Evolutionary conservation across 2,113 vertebrate species (phyloP).

Genomic region (Lanius collurio): DNA sequence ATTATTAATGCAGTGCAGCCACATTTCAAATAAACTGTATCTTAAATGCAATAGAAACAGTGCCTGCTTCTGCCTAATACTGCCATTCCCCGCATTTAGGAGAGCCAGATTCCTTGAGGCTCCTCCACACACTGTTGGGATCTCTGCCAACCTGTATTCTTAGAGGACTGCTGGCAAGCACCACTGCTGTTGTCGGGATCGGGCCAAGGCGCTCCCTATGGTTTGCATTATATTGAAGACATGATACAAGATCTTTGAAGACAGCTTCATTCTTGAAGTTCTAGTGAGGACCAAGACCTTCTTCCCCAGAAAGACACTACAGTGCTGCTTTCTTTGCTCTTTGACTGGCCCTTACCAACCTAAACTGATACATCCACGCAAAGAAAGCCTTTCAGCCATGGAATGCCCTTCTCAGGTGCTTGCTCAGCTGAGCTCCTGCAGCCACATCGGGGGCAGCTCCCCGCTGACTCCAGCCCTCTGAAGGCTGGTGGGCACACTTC

Average conservation of each 20-base stretch:
- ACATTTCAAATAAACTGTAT: not conserved
- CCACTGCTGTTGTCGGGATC: not conserved
- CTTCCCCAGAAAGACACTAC: not conserved
- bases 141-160: not conserved
- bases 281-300: not conserved
- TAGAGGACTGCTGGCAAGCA: not conserved
- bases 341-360: not conserved
- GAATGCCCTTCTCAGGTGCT: not conserved
- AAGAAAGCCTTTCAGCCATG: not conserved
- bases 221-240: not conserved
- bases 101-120: constrained; percentile 1
- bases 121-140: not conserved
- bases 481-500: not conserved
- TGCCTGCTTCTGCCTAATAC: not conserved
- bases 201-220: fast-evolving
- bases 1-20: not conserved
- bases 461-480: not conserved
- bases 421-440: not conserved
- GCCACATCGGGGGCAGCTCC: not conserved
- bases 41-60: not conserved
- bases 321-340: not conserved
- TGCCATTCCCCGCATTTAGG: not conserved
- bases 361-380: not conserved
- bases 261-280: not conserved
- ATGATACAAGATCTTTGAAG: not conserved